Evolutionary conservation across 2,888 invertebrate genomes (phyloP).

Genomic region (Limnephilus lunatus): DNA sequence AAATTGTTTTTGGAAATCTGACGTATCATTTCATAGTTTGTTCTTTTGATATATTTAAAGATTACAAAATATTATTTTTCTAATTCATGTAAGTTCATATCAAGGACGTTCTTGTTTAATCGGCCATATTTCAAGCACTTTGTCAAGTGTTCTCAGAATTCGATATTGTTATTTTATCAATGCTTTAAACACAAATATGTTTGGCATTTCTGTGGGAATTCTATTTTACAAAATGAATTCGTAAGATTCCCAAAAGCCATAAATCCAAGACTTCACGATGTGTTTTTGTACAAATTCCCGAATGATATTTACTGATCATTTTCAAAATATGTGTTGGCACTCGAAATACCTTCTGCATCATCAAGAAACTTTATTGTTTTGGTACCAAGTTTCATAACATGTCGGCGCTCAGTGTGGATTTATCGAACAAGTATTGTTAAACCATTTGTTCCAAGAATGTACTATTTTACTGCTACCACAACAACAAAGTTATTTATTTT

Average conservation of each 20-base stretch:
- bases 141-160: not conserved
- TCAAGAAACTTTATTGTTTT: not conserved
- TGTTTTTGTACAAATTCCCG: conserved; percentile 13
- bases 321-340: not conserved
- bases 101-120: not conserved
- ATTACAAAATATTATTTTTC: not conserved
- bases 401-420: not conserved
- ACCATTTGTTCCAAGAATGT: not conserved
- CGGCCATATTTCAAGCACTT: not conserved
- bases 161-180: not conserved
- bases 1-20: not conserved
- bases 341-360: not conserved
- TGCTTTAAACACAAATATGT: not conserved
- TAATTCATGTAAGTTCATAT: not conserved
- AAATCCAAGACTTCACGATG: not conserved
- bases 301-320: not conserved
- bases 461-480: not conserved
- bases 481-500: not conserved
- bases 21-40: not conserved
- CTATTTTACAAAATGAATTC: not conserved
- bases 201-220: not conserved
- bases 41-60: not conserved
- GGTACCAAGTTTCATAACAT: not conserved
- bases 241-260: not conserved
- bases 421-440: not conserved